Evolutionary conservation across 2,888 invertebrate genomes (phyloP), one percentile per base, ranked within the genome.

Genomic region (Ophion ventricosus): DNA sequence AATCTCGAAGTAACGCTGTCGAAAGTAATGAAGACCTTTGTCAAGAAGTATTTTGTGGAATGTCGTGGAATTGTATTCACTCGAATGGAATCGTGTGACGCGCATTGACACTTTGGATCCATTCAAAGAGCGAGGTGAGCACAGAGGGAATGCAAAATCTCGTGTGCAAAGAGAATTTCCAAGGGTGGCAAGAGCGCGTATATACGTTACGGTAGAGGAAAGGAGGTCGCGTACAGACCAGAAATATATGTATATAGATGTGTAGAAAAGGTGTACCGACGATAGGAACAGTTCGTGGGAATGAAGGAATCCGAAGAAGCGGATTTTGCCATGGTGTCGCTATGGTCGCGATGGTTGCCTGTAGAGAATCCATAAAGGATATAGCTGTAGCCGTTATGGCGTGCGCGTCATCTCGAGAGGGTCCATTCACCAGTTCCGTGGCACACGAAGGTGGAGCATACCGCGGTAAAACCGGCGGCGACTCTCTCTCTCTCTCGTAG

Each of bases 361-460:
- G 76, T 54, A 56, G 20, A 56, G 35, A 77, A 66, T 73, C 43
- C 72, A 83, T 43, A 82, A 70, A 80, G 79, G 49, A 54, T 43
- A 61, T 54, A 63, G 67, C 49, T 59, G 76, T 78, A 82, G 78
- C 84, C 66, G 86, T 87, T 87, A 90, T 88, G 89, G 90, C 87
- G 88, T 88, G 89, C 90, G 90, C 91, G 90, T 91, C 91, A 91
- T 90, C 90, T 89, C 88, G 88, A 69, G 84, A 69, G 84, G 87
- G 90, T 90, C 91, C 90, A 91, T 91, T 91, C 91, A 91, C 90
- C 90, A 90, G 91, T 90, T 90, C 89, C 88, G 86, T 74, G 86
- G 76, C 86, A 89, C 77, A 79, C 80, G 84, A 86, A 82, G 86
- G 87, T 85, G 84, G 75, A 84, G 79, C 84, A 78, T 63, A 82